Percentiles rank a stretch among this genome's conserved stretches.
Evolutionary conservation across 2,113 vertebrate genomes (phyloP).

Genomic region (Cichladusa arquata): DNA sequence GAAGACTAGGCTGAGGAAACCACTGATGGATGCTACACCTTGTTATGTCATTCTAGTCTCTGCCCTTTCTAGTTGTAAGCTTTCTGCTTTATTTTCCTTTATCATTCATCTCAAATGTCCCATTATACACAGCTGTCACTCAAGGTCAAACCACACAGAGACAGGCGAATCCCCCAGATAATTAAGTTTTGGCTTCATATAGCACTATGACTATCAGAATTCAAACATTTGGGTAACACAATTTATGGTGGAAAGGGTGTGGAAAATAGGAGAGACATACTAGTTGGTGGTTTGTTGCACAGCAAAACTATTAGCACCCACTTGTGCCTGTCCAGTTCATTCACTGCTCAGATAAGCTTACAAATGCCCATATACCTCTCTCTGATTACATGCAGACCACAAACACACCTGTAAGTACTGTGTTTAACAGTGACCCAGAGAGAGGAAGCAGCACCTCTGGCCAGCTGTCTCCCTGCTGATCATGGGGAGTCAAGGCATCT

Average conservation of each 20-base stretch:
- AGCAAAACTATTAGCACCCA: not conserved
- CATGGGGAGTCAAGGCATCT: not conserved
- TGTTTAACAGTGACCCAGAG: not conserved
- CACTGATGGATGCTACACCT: too few species aligned
- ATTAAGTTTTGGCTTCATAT: not conserved
- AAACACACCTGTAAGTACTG: not conserved
- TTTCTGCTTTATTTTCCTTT: too few species aligned
- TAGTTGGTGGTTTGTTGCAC: not conserved
- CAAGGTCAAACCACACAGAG: not conserved
- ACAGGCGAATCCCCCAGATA: not conserved
- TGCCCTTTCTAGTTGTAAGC: too few species aligned
- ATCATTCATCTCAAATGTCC: not conserved
- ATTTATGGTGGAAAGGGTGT: not conserved
- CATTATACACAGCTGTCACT: not conserved
- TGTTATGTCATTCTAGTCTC: too few species aligned
- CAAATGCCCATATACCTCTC: rapidly evolving
- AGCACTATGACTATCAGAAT: not conserved
- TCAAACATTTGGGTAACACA: not conserved
- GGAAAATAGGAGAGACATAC: not conserved
- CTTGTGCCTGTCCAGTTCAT: not conserved
- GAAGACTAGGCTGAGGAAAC: too few species aligned
- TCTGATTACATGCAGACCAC: not conserved
- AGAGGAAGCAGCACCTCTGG: not conserved
- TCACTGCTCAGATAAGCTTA: not conserved
- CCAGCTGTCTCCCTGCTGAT: not conserved